A percentile compares a stretch with the other conserved stretches of the same genome.
Conservation (phyloP, 2,797 vertebrate genomes). For the Astyanax mexicanus region DNA sequence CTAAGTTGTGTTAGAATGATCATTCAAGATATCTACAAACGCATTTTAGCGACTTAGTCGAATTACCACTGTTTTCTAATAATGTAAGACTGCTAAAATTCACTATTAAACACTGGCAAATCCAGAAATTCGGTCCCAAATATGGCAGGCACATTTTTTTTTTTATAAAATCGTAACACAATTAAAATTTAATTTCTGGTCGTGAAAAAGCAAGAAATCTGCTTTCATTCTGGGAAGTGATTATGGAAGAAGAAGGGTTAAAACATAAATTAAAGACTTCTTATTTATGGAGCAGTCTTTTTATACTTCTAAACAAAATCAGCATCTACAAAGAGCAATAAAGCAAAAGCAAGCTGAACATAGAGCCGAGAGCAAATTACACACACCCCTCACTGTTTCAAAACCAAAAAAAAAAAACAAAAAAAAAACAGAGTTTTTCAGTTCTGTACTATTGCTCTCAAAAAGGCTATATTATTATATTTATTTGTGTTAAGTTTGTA, state of each 20-base stretch:
- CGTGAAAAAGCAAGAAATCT: background rate
- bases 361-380: constrained; percentile 7
- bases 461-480: too few relatives aligned
- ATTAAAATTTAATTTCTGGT: background rate
- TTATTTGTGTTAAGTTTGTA: background rate
- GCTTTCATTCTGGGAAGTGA: background rate
- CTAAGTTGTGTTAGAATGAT: too few relatives aligned
- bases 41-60: too few relatives aligned
- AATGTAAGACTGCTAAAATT: too few relatives aligned
- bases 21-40: too few relatives aligned
- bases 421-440: background rate
- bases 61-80: too few relatives aligned
- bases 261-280: constrained; percentile 9
- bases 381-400: background rate
- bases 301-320: constrained; percentile 36
- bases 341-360: constrained; percentile 20
- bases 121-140: too few relatives aligned
- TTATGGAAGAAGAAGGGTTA: constrained; percentile 27
- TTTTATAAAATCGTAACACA: too few relatives aligned
- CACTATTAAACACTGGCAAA: too few relatives aligned
- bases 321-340: constrained; percentile 37
- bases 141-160: too few relatives aligned
- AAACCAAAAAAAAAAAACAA: too few relatives aligned
- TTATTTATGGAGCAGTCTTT: constrained; percentile 60
- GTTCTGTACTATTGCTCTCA: constrained; percentile 15